A percentile compares a stretch with the other conserved stretches of the same genome.
These are phyloP conservation scores for Cylindroiulus punctatus DNA, from an alignment of 2,888 invertebrate species.

Conservation along the genomic window DNA sequence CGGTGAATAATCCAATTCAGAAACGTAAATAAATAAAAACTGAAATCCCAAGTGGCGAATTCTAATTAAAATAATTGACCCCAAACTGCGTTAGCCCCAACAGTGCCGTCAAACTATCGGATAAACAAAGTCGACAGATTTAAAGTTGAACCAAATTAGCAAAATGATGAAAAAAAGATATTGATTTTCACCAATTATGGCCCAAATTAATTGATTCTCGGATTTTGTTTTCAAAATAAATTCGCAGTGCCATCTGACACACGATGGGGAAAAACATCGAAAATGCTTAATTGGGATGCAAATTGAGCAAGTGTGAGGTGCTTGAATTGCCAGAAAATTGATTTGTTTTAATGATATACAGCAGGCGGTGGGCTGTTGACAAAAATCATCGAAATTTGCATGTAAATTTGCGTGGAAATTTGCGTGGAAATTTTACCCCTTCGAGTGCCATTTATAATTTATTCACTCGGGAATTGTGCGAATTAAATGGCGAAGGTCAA, in stretches of 20 bases:
- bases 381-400: slow-evolving; percentile 27
- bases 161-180: neutral
- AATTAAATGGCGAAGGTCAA: slow-evolving; percentile 13
- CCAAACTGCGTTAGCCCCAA: neutral
- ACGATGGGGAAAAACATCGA: too few relatives aligned
- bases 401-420: neutral
- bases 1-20: neutral
- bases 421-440: neutral
- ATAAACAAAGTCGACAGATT: neutral
- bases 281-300: slow-evolving; percentile 32
- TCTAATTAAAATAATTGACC: neutral
- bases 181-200: slow-evolving; percentile 1
- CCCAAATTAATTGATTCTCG: neutral
- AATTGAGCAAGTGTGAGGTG: neutral
- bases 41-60: neutral
- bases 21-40: neutral
- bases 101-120: neutral
- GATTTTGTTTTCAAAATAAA: slow-evolving; percentile 3
- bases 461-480: neutral
- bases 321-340: neutral
- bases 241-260: neutral
- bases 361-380: slow-evolving; percentile 25
- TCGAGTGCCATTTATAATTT: slow-evolving; percentile 12
- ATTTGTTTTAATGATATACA: slow-evolving; percentile 15
- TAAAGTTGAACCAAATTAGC: neutral